Conservation (phyloP, 2,888 invertebrate species). For the Heliothis peltigera region DNA sequence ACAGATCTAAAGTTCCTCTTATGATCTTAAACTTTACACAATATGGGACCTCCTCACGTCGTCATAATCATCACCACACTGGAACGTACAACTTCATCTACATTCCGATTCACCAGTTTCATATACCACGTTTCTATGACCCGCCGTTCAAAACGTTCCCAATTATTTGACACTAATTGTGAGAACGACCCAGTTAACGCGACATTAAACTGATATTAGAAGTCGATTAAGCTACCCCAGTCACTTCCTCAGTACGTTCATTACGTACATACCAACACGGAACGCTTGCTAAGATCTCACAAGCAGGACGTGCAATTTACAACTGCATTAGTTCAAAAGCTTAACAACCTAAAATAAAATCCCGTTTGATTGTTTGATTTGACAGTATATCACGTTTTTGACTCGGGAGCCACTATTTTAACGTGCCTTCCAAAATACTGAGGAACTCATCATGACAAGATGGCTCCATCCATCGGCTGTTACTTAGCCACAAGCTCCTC, state of each 20-base stretch:
- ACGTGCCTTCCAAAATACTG: no score
- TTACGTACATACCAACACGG: constrained; percentile 19
- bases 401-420: no score
- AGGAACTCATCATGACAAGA: no score
- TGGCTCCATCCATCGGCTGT: no score
- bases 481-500: no score
- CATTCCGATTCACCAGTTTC: background rate
- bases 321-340: constrained; percentile 3
- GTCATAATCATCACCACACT: background rate
- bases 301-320: constrained; percentile 1
- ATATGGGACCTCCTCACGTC: background rate
- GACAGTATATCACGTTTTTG: no score
- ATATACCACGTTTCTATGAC: constrained; percentile 10
- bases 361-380: no score
- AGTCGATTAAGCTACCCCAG: constrained; percentile 45
- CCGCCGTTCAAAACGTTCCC: constrained; percentile 36
- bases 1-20: no score
- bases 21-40: no score
- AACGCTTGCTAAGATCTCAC: constrained; percentile 12
- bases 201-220: constrained; percentile 54
- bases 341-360: background rate
- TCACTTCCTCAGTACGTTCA: constrained; percentile 44
- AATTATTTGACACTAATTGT: constrained; percentile 50
- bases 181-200: constrained; percentile 51
- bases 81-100: background rate